Percentiles rank a stretch among this genome's conserved stretches.
These are phyloP conservation scores for Sporophila hypoxantha DNA, from an alignment of 2,113 vertebrate genomes.

Conservation along the genomic window DNA sequence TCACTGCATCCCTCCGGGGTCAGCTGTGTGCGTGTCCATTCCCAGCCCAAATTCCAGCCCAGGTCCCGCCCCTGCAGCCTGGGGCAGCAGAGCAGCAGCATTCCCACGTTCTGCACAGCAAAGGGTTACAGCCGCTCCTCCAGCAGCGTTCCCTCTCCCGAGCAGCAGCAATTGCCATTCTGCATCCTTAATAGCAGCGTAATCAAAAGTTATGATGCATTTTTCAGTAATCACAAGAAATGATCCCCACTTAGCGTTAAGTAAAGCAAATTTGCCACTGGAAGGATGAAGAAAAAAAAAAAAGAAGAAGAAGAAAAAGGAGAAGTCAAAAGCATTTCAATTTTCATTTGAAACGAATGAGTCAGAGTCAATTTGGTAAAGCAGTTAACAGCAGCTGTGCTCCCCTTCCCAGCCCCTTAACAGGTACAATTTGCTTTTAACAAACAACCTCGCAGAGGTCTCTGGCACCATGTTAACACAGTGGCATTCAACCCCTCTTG, in stretches of 20 bases:
- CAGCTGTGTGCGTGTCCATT: rapidly evolving
- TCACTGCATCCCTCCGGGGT: background rate
- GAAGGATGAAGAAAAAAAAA: background rate
- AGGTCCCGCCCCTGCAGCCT: background rate
- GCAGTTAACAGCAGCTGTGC: slow-evolving; percentile 63
- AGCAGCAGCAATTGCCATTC: slow-evolving; percentile 56
- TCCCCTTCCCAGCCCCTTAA: slow-evolving; percentile 54
- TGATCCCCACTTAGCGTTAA: slow-evolving; percentile 73
- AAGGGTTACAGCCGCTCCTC: slow-evolving; percentile 51
- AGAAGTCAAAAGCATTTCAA: slow-evolving; percentile 68
- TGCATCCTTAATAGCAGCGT: slow-evolving; percentile 66
- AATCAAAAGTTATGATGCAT: slow-evolving; percentile 76
- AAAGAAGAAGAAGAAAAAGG: slow-evolving; percentile 4
- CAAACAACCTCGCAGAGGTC: slow-evolving; percentile 66
- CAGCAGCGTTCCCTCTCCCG: slow-evolving; percentile 16
- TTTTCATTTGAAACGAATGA: slow-evolving; percentile 70
- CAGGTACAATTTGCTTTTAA: slow-evolving; percentile 76
- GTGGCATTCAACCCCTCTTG: slow-evolving; percentile 48
- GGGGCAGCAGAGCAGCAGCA: background rate
- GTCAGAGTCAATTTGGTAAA: slow-evolving; percentile 70
- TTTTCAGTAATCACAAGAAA: slow-evolving; percentile 78
- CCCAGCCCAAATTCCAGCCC: background rate
- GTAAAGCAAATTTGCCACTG: slow-evolving; percentile 67
- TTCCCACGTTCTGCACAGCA: background rate
- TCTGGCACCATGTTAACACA: slow-evolving; percentile 56